A percentile compares a stretch with the other conserved stretches of the same genome.
These are phyloP conservation scores for Arge pagana DNA, from an alignment of 2,888 invertebrate species.

Conservation along the genomic window DNA sequence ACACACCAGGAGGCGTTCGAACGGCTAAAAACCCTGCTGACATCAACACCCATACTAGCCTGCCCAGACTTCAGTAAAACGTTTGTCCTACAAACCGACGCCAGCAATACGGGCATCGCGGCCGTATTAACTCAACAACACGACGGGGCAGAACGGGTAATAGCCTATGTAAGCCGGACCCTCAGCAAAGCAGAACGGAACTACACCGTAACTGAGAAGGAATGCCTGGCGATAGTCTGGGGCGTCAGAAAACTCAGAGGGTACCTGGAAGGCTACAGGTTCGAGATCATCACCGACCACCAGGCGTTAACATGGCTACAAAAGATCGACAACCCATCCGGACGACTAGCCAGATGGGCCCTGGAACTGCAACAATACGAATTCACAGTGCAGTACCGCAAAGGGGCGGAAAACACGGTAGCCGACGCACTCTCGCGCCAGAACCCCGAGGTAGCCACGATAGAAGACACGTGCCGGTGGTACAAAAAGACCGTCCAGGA, in stretches of 20 bases:
- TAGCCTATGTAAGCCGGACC: constrained; percentile 35
- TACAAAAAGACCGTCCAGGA: too few relatives aligned
- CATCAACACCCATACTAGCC: not conserved
- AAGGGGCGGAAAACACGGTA: constrained; percentile 20
- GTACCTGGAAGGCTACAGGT: constrained; percentile 32
- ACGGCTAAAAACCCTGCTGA: not conserved
- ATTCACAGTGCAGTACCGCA: constrained; percentile 20
- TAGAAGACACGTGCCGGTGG: not conserved
- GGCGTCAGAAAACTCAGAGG: constrained; percentile 30
- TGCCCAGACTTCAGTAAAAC: not conserved
- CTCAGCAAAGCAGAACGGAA: constrained; percentile 30
- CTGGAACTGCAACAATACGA: constrained; percentile 29
- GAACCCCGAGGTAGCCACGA: constrained; percentile 4
- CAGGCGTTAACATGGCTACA: constrained; percentile 34
- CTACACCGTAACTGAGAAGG: constrained; percentile 33
- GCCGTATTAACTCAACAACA: constrained; percentile 32
- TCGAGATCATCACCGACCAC: constrained; percentile 37
- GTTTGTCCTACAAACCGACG: constrained; percentile 29
- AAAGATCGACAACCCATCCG: constrained; percentile 32
- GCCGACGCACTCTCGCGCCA: constrained; percentile 27
- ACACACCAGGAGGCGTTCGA: not conserved
- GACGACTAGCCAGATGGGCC: constrained; percentile 35
- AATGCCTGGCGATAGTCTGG: constrained; percentile 37
- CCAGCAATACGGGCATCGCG: constrained; percentile 26
- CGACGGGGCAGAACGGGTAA: constrained; percentile 29